phyloP scores from a whole-genome alignment of 2,797 vertebrate genomes.

The Cercopithecus hamlyni region DNA sequence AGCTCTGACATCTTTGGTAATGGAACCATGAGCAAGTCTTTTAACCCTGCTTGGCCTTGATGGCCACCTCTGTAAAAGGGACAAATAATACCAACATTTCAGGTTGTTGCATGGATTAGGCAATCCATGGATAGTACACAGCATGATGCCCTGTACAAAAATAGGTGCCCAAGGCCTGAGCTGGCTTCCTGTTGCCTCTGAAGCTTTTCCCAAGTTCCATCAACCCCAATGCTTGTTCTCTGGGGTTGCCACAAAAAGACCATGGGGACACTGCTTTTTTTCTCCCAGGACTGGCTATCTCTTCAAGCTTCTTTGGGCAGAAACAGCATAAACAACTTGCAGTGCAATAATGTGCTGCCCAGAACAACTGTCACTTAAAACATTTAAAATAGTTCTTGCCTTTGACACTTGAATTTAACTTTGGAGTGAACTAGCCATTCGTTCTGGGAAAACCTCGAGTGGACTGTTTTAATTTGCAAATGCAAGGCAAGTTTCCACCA shows the following conservation, averaged over 20 bases:
- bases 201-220: neutral
- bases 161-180: neutral
- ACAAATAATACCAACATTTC: neutral
- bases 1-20: neutral
- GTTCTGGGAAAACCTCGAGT: neutral
- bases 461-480: neutral
- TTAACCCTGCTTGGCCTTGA: neutral
- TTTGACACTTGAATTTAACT: neutral
- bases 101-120: neutral
- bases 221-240: neutral
- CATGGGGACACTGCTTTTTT: neutral
- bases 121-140: fast-evolving
- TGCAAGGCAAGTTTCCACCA: neutral
- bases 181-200: neutral
- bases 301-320: neutral
- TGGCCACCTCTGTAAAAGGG: neutral
- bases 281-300: neutral
- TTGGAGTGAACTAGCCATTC: neutral
- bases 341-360: neutral
- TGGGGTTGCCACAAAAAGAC: neutral
- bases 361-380: constrained; percentile 6
- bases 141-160: neutral
- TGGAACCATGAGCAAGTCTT: neutral
- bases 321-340: neutral
- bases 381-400: neutral